Conservation (phyloP, 1,140 invertebrate genomes). For the Theocolax elegans region DNA sequence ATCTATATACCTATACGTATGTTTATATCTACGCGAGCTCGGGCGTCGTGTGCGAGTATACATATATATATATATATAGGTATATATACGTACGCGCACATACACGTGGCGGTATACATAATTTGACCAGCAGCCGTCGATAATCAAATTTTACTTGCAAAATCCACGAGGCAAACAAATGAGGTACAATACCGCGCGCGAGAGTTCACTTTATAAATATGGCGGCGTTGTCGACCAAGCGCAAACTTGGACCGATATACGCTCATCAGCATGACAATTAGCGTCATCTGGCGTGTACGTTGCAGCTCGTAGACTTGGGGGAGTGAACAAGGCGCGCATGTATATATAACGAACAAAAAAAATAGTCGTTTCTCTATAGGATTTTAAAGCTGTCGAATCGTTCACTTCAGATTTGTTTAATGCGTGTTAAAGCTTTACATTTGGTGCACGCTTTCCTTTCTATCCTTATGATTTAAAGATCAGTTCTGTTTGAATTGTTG, state of each 20-base stretch:
- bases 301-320: not conserved
- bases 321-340: not conserved
- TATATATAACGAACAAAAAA: not conserved
- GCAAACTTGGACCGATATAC: not conserved
- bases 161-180: not conserved
- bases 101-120: too few species aligned
- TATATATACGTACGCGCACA: too few species aligned
- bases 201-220: constrained; percentile 1
- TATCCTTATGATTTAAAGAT: too few species aligned
- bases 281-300: constrained; percentile 12
- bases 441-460: too few species aligned
- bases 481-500: too few species aligned
- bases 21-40: not conserved
- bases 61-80: not conserved
- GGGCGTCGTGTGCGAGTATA: not conserved
- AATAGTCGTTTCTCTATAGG: too few species aligned
- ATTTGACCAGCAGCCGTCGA: too few species aligned
- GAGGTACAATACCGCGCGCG: not conserved
- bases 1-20: not conserved
- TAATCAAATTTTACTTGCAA: constrained; percentile 21
- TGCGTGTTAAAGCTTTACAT: too few species aligned
- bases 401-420: too few species aligned
- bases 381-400: too few species aligned
- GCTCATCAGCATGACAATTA: constrained; percentile 34
- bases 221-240: too few species aligned